Evolutionary conservation across 2,113 vertebrate species (phyloP).

Genomic region (Tretioscincus oriximinensis): DNA sequence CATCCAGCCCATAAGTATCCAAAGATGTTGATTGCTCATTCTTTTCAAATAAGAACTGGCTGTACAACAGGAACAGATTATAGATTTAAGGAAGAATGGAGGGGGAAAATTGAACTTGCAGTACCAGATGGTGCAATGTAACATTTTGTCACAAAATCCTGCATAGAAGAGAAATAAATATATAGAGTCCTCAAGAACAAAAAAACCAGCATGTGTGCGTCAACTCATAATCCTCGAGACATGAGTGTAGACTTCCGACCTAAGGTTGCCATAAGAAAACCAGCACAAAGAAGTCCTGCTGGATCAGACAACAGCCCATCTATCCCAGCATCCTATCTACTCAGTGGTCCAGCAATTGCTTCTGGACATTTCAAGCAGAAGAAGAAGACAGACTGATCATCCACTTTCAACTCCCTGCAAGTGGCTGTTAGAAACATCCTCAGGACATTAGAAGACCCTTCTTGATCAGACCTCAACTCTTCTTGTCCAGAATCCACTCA

Average conservation of each 20-base stretch:
- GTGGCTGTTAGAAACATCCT: too few species aligned
- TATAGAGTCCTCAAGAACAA: not conserved
- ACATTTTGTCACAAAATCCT: not conserved
- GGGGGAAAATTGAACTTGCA: not conserved
- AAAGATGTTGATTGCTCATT: not conserved
- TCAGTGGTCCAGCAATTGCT: too few species aligned
- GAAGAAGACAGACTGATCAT: too few species aligned
- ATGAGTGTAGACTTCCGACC: not conserved
- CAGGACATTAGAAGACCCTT: too few species aligned
- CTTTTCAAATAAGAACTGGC: not conserved
- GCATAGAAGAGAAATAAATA: not conserved
- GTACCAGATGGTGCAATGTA: slow-evolving; percentile 1
- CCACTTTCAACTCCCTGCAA: too few species aligned
- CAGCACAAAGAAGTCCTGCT: too few species aligned
- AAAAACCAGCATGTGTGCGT: not conserved
- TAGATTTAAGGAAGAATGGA: not conserved
- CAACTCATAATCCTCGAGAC: not conserved
- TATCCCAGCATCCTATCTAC: too few species aligned
- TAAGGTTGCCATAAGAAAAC: not conserved
- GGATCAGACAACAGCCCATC: too few species aligned
- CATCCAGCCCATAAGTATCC: not conserved
- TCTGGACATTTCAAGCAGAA: too few species aligned
- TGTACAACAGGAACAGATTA: not conserved
- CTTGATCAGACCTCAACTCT: too few species aligned
- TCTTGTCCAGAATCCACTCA: too few species aligned